Evolutionary conservation across 2,888 invertebrate species (phyloP), one percentile per base, ranked within the genome.

Genomic region (Cremastobaeus sp.): DNA sequence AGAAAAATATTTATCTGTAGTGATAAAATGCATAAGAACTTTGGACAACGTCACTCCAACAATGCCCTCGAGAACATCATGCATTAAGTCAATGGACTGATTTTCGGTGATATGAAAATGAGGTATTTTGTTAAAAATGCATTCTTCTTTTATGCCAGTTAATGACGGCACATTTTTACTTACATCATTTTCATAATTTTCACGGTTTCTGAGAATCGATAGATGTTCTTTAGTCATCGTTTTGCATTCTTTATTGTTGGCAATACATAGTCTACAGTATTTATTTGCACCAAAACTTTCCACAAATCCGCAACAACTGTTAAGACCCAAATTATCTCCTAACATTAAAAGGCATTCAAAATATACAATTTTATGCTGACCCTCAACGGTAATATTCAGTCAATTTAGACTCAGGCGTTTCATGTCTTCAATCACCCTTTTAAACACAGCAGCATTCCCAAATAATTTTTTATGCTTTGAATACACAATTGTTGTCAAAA

Each of bases 51-150:
- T 59, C 3, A 47, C 18, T 30, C 17, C 14, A 12, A 57, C 18
- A 11, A 66, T 11, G 5, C 76, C 57, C 28, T 73, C 62, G 8
- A 25, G 25, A 1, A 57, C 12, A 20, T 73, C 76, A 15, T 76
- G 69, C 60, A 73, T 62, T 3, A 66, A 3, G 41, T 76, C 76
- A 6, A 60, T 0, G 6, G 73, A 39, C n/a, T 21, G 21, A 57
- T 76, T 76, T 47, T 73, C 57, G 9, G 52, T 50, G 3, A 74
- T 54, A 30, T 76, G 66, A 48, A 68, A 74, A 28, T 68, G 34
- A 0, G 39, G 52, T 9, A 76, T 8, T 17, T 43, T 2, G 34
- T 76, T 45, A 18, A 74, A 74, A 5, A 68, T 34, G 20, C 74
- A 74, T 12, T 37, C 28, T 15, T 71, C 71, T 59, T 66, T 66